Evolutionary conservation across 1,140 invertebrate species (phyloP), one percentile per base, ranked within the genome.

Genomic region (Drosophila mojavensis): DNA sequence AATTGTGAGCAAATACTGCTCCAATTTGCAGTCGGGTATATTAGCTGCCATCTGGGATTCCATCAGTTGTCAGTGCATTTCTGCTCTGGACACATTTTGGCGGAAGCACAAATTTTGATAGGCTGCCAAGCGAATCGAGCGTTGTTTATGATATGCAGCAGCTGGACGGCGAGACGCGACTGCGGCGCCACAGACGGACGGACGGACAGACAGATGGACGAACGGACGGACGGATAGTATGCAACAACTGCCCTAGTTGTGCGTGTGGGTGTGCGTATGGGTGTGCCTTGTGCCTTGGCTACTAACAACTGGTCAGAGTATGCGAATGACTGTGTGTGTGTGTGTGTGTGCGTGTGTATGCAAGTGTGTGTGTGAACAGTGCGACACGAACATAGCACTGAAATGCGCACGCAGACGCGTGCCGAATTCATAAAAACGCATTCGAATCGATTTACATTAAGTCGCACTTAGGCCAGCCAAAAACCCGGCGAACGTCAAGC

Each of bases 351-450:
- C 24, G 10, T 10, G 65, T 51, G 26, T 51, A 30, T 50, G 10
- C 20, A 24, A 5, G 28, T 30, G 47, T 4, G 65, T 51, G 26
- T 51, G 45, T 50, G 10, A 4, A 28, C 48, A 15, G 20, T 24
- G 59, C 59, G 26, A 50, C 59, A 50, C 59, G 59, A 48, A 53
- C 20, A 28, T n/a, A 48, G 71, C 67, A 51, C 56, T 81, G 63
- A 84, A 85, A 86, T 89, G 80, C 84, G 84, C 80, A 88, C 83
- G 73, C 80, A 77, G 84, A 88, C 83, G 83, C 83, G 83, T 88
- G 83, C 83, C 83, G 84, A 88, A 88, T 89, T 89, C 68, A 88
- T 88, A 89, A 88, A 89, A 88, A 79, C 83, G 79, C 81, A 77
- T 78, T 79, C 82, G 72, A 89, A 65, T 88, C 72, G 69, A 89